Conservation (phyloP, 2,113 vertebrate species). For the Casuarius casuarius region DNA sequence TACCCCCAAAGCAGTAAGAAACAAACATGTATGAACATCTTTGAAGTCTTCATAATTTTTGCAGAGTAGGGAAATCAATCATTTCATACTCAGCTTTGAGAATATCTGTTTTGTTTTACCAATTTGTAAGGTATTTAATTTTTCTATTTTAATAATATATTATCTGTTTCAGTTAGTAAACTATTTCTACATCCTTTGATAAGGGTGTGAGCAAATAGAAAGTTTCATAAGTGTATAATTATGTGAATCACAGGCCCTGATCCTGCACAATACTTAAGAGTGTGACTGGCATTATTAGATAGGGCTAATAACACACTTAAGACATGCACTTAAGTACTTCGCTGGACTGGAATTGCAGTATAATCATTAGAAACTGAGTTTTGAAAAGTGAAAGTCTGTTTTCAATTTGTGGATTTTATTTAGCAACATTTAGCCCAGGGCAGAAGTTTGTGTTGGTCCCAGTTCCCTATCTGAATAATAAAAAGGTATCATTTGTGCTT, state of each 20-base stretch:
- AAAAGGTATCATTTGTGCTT: neutral
- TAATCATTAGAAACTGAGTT: neutral
- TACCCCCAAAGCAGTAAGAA: neutral
- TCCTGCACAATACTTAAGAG: neutral
- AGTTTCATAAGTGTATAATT: slow-evolving; percentile 42
- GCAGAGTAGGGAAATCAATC: neutral
- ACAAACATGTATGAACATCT: neutral
- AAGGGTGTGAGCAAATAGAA: neutral
- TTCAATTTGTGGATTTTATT: neutral
- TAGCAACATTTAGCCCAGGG: rapidly evolving
- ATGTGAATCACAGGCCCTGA: slow-evolving; percentile 24
- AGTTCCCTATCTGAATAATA: neutral
- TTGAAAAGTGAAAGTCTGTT: neutral
- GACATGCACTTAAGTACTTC: neutral
- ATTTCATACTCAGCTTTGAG: neutral
- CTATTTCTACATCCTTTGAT: slow-evolving; percentile 49
- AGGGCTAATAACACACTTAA: neutral
- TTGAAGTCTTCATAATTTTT: neutral
- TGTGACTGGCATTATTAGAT: neutral
- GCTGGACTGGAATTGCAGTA: neutral
- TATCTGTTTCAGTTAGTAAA: neutral
- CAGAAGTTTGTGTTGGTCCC: neutral
- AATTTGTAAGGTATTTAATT: neutral
- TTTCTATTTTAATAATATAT: neutral
- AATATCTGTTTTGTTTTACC: neutral